Conservation (phyloP, 2,113 vertebrate species). For the Antechinus flavipes region DNA sequence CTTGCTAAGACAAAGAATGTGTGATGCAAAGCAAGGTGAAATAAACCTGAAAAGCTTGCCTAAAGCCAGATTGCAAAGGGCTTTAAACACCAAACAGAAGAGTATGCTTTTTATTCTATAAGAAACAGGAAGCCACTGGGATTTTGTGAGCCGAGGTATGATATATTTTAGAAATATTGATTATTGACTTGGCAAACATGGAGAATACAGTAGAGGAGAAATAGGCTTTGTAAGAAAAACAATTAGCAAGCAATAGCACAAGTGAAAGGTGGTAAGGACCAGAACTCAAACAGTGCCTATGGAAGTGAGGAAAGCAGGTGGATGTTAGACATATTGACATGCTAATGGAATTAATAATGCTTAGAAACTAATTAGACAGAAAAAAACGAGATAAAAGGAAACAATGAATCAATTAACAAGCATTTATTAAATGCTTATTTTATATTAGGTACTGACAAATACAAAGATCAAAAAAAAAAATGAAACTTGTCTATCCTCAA, state of each 20-base stretch:
- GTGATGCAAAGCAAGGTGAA: not conserved
- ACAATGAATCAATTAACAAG: not conserved
- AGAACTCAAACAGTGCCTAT: not conserved
- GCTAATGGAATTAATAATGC: not conserved
- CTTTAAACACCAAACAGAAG: not conserved
- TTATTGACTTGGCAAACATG: not conserved
- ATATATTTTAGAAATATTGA: not conserved
- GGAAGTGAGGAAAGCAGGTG: not conserved
- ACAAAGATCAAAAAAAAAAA: not conserved
- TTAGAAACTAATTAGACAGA: not conserved
- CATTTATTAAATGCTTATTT: not conserved
- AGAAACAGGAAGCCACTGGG: not conserved
- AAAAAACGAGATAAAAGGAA: not conserved
- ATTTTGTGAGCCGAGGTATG: not conserved
- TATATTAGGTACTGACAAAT: not conserved
- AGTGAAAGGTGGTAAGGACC: not conserved
- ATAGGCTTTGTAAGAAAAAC: not conserved
- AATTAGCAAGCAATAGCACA: not conserved
- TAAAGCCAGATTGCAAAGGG: not conserved
- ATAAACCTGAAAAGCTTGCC: not conserved
- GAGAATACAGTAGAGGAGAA: not conserved
- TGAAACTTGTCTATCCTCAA: not conserved
- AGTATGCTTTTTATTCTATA: not conserved
- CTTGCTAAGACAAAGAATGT: not conserved
- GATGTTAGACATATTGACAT: not conserved